Percentiles rank a stretch among this genome's conserved stretches.
Conservation (phyloP, 2,888 invertebrate genomes). For the Cephus spinipes region DNA sequence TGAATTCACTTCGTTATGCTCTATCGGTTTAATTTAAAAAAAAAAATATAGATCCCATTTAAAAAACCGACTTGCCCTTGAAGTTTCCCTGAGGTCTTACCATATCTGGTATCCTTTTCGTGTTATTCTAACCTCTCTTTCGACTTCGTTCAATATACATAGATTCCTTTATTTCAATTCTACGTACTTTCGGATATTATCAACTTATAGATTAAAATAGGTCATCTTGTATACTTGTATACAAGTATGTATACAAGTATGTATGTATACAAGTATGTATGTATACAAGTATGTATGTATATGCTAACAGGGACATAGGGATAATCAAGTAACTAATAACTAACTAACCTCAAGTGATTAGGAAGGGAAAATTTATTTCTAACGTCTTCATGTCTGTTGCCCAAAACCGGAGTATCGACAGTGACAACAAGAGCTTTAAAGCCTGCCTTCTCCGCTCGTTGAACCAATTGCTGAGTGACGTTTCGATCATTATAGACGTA, state of each 20-base stretch:
- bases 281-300: too few species aligned
- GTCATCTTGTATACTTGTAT: background rate
- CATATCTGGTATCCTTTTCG: too few species aligned
- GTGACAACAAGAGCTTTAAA: conserved; percentile 89
- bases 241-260: too few species aligned
- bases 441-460: conserved; percentile 84
- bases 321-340: conserved; percentile 34
- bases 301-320: background rate
- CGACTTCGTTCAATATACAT: background rate
- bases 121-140: background rate
- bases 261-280: too few species aligned
- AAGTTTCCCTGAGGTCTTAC: too few species aligned
- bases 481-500: conserved; percentile 87
- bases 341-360: conserved; percentile 75
- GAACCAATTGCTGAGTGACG: conserved; percentile 78
- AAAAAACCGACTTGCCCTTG: too few species aligned
- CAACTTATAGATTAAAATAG: too few species aligned
- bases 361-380: conserved; percentile 88
- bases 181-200: too few species aligned
- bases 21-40: too few species aligned
- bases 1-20: too few species aligned
- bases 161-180: background rate
- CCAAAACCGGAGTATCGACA: conserved; percentile 90
- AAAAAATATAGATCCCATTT: too few species aligned
- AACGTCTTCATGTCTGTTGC: conserved; percentile 83